phyloP scores from a whole-genome alignment of 2,888 invertebrate genomes.

The Chironomus tentans region DNA sequence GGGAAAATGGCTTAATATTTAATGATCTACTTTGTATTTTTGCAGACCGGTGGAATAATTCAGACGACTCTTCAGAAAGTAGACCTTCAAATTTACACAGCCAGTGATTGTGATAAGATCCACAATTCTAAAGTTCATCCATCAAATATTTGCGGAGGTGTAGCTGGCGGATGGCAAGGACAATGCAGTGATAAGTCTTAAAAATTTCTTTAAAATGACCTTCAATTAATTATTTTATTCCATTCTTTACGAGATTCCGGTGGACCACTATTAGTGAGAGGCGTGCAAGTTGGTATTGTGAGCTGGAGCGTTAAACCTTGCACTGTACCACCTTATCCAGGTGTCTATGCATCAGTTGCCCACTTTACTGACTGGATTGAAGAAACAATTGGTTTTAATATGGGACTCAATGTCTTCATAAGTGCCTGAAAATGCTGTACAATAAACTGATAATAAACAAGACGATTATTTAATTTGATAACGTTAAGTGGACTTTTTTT shows the following conservation, averaged over 20 bases:
- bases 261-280: neutral
- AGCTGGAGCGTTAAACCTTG: constrained; percentile 9
- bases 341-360: neutral
- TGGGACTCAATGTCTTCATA: neutral
- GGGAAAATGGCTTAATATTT: too few species aligned
- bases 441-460: too few species aligned
- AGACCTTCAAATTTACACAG: constrained; percentile 30
- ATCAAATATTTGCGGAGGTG: constrained; percentile 34
- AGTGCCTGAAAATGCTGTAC: neutral
- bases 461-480: too few species aligned
- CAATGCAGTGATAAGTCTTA: constrained; percentile 33
- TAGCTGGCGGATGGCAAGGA: constrained; percentile 34
- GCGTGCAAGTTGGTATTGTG: constrained; percentile 16
- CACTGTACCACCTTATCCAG: neutral
- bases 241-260: constrained; percentile 30
- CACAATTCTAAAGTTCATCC: constrained; percentile 28
- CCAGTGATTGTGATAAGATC: constrained; percentile 30
- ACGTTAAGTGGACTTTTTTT: too few species aligned
- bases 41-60: constrained; percentile 29
- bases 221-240: too few species aligned
- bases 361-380: constrained; percentile 19
- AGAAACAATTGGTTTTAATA: constrained; percentile 1
- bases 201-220: too few species aligned
- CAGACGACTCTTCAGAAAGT: constrained; percentile 31
- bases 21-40: neutral